Conservation (phyloP, 2,797 vertebrate species). For the Geotrypetes seraphini region DNA sequence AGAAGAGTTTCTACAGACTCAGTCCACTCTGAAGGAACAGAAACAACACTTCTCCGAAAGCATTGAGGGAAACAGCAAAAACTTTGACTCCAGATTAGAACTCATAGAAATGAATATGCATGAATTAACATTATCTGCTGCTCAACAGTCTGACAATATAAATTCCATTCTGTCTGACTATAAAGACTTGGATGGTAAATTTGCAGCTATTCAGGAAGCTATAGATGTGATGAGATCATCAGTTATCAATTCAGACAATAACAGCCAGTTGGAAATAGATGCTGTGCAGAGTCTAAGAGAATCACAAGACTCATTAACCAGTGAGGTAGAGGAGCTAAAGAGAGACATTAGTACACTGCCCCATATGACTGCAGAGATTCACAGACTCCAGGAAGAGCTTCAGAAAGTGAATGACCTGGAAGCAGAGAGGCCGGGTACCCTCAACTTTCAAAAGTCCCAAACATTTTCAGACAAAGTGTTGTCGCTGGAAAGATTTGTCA, state of each 20-base stretch:
- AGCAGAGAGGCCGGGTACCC: too few species aligned
- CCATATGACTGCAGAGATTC: slow-evolving; percentile 31
- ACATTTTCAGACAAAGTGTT: slow-evolving; percentile 47
- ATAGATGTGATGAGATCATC: slow-evolving; percentile 18
- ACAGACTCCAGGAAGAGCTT: slow-evolving; percentile 42
- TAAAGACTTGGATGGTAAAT: slow-evolving; percentile 45
- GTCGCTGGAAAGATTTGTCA: slow-evolving; percentile 31
- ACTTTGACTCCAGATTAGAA: slow-evolving; percentile 56
- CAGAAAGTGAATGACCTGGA: slow-evolving; percentile 30
- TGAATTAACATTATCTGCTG: slow-evolving; percentile 14
- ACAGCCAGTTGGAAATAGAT: slow-evolving; percentile 13
- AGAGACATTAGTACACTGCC: slow-evolving; percentile 53
- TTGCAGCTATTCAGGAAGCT: slow-evolving; percentile 37
- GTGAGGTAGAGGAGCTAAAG: slow-evolving; percentile 53
- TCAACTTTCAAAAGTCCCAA: too few species aligned
- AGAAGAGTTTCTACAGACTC: slow-evolving; percentile 43
- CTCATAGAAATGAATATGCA: slow-evolving; percentile 54
- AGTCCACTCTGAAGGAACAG: slow-evolving; percentile 21
- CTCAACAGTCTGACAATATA: slow-evolving; percentile 45
- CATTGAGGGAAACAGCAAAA: slow-evolving; percentile 42
- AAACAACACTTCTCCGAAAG: slow-evolving; percentile 38
- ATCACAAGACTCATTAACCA: slow-evolving; percentile 37
- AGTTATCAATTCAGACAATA: slow-evolving; percentile 11
- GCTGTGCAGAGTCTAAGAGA: slow-evolving; percentile 39
- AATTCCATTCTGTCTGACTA: slow-evolving; percentile 53